Percentiles rank a stretch among this genome's conserved stretches.
Evolutionary conservation across 1,140 invertebrate species (phyloP).

Genomic region (Penaeus japonicus): DNA sequence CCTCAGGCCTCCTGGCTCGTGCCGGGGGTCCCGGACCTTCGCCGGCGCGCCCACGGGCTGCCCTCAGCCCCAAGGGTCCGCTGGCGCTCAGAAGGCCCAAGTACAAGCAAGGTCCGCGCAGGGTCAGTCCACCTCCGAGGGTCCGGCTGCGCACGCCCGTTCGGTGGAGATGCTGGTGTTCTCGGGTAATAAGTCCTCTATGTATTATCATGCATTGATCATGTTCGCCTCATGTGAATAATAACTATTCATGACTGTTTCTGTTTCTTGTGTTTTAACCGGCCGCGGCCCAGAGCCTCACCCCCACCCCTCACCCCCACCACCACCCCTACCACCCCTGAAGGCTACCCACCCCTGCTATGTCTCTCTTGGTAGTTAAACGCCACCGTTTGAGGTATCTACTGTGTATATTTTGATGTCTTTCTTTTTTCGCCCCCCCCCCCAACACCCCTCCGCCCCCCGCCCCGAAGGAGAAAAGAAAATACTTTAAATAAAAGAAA

Average conservation of each 20-base stretch:
- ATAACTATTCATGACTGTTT: conserved; percentile 24
- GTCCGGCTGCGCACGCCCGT: too few species aligned
- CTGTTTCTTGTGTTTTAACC: conserved; percentile 37
- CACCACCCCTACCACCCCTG: too few species aligned
- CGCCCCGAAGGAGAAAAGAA: too few species aligned
- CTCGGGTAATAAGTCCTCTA: conserved; percentile 26
- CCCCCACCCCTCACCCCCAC: too few species aligned
- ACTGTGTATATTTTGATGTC: conserved; percentile 51
- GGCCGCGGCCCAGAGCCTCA: not conserved
- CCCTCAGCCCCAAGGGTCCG: too few species aligned
- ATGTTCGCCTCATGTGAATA: conserved; percentile 41
- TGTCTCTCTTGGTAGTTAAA: not conserved
- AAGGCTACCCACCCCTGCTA: not conserved
- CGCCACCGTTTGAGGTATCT: conserved; percentile 13
- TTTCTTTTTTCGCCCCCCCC: conserved; percentile 21
- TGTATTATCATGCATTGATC: conserved; percentile 52
- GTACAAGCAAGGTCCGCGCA: too few species aligned
- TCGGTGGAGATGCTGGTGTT: not conserved
- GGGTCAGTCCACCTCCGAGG: too few species aligned
- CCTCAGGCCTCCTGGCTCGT: not conserved
- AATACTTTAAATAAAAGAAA: not conserved
- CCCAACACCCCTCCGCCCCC: too few species aligned
- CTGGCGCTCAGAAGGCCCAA: too few species aligned
- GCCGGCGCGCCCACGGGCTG: too few species aligned
- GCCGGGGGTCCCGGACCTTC: not conserved